phyloP scores from a whole-genome alignment of 2,888 invertebrate genomes.

The Scaptomyza cyrtandrae region DNA sequence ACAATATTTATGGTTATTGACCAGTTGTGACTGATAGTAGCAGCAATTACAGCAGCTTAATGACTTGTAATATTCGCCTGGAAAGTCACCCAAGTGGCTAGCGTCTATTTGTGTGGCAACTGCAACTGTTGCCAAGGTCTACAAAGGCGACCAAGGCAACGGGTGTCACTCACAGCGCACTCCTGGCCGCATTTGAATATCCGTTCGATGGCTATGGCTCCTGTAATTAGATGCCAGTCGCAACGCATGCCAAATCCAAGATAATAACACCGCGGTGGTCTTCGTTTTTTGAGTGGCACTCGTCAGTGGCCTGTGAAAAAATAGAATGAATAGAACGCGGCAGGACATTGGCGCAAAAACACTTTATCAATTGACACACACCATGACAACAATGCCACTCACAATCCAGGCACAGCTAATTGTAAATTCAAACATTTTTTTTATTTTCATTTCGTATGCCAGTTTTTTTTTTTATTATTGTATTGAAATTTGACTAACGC shows the following conservation, averaged over 20 bases:
- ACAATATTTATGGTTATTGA: conserved; percentile 72
- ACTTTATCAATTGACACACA: conserved; percentile 73
- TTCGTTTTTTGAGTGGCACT: conserved; percentile 62
- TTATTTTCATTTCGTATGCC: conserved; percentile 29
- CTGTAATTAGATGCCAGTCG: conserved; percentile 74
- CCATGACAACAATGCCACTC: conserved; percentile 64
- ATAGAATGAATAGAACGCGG: conserved; percentile 45
- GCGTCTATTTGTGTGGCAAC: conserved; percentile 10
- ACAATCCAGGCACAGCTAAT: conserved; percentile 67
- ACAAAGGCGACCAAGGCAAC: conserved; percentile 51
- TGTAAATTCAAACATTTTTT: conserved; percentile 74
- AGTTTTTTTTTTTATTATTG: conserved; percentile 48
- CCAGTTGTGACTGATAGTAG: conserved; percentile 54
- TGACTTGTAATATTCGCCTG: conserved; percentile 69
- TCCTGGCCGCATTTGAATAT: conserved; percentile 60
- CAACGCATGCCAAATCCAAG: conserved; percentile 72
- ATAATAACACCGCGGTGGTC: conserved; percentile 79
- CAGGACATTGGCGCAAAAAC: conserved; percentile 69
- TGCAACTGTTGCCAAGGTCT: conserved; percentile 48
- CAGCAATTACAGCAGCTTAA: conserved; percentile 74
- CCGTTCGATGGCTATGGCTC: conserved; percentile 44
- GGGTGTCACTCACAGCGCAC: conserved; percentile 73
- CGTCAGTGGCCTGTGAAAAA: conserved; percentile 70
- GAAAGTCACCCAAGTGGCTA: conserved; percentile 25
- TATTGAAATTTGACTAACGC: conserved; percentile 71